phyloP scores from a whole-genome alignment of 1,140 invertebrate genomes.

The Brachystomella parvula region DNA sequence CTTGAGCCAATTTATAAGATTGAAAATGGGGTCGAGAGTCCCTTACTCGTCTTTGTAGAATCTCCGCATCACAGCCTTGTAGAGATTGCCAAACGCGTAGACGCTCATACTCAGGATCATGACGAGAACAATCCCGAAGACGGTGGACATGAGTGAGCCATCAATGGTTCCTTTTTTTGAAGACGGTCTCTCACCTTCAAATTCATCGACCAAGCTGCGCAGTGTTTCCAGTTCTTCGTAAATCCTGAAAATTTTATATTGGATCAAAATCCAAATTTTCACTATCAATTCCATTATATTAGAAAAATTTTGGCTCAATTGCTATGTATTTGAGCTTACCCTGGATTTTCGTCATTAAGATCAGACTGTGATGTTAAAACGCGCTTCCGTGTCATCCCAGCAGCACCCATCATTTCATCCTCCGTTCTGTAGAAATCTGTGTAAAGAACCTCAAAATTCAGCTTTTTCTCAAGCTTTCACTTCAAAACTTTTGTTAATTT shows the following conservation, averaged over 20 bases:
- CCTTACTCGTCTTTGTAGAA: conserved; percentile 16
- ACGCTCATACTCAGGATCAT: conserved; percentile 34
- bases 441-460: not conserved
- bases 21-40: not conserved
- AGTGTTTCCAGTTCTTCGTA: conserved; percentile 35
- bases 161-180: conserved; percentile 25
- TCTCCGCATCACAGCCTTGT: conserved; percentile 30
- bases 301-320: not conserved
- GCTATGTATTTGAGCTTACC: not conserved
- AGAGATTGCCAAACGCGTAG: conserved; percentile 36
- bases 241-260: conserved; percentile 15
- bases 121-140: conserved; percentile 35
- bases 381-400: not conserved
- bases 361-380: not conserved
- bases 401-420: not conserved
- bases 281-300: no score
- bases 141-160: conserved; percentile 33
- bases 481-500: no score
- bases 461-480: no score
- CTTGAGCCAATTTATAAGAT: not conserved
- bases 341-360: not conserved
- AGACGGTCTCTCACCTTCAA: conserved; percentile 18
- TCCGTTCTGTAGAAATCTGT: not conserved
- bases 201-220: conserved; percentile 28
- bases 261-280: no score